Percentiles rank a stretch among this genome's conserved stretches.
phyloP scores from a whole-genome alignment of 2,888 invertebrate genomes.

The Cephalotes varians region DNA sequence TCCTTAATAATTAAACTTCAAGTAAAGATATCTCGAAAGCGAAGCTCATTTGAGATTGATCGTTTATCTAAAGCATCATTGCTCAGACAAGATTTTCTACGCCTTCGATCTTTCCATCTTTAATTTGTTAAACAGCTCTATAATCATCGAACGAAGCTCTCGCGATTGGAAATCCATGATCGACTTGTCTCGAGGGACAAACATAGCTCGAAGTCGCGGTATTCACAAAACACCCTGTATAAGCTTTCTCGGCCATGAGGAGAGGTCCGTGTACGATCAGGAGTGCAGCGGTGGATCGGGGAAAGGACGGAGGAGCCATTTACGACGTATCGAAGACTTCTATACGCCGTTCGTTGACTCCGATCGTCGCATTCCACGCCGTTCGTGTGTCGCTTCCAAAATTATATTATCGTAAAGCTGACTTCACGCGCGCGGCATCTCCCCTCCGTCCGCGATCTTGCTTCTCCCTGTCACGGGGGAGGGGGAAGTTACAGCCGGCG shows the following conservation, averaged over 20 bases:
- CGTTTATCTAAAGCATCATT: background rate
- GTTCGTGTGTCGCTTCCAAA: constrained; percentile 73
- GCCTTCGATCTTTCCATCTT: background rate
- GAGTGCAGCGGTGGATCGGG: constrained; percentile 6
- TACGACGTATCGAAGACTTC: constrained; percentile 77
- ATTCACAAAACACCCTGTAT: constrained; percentile 39
- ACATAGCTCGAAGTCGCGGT: background rate
- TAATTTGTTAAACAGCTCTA: background rate
- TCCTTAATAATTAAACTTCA: background rate
- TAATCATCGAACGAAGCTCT: background rate
- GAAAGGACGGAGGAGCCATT: constrained; percentile 63
- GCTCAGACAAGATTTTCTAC: background rate
- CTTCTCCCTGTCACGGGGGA: constrained; percentile 50
- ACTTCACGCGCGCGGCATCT: constrained; percentile 55
- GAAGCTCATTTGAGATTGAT: background rate
- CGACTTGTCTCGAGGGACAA: background rate
- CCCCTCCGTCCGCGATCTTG: constrained; percentile 13
- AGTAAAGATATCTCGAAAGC: background rate
- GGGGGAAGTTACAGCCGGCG: constrained; percentile 11
- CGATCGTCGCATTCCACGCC: constrained; percentile 74
- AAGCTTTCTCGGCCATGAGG: background rate
- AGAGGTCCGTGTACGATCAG: constrained; percentile 55
- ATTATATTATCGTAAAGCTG: constrained; percentile 75
- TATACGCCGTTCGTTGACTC: constrained; percentile 76
- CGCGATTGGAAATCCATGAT: background rate